Evolutionary conservation across 2,888 invertebrate genomes (phyloP), one percentile per base, ranked within the genome.

Genomic region (Xiphydria camelus): DNA sequence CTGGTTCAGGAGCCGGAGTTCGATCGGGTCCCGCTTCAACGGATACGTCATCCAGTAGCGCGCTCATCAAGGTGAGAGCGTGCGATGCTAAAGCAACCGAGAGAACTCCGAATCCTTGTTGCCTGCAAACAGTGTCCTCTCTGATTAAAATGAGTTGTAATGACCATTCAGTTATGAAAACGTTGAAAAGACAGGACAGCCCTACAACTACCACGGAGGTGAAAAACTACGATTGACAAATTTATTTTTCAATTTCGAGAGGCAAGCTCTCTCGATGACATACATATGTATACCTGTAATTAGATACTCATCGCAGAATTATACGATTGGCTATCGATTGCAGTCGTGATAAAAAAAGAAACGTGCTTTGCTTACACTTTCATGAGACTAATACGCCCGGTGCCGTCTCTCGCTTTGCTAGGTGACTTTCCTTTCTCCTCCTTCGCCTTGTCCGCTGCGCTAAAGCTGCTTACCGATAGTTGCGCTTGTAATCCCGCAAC

Each of bases 21-120:
- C 65, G 54, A 17, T 73, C 63, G 4, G 56, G 55, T 25, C 61
- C 60, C 21, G 84, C 81, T 75, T 91, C 91, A 25, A 89, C 79
- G 37, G 88, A 85, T 21, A 91, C 83, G 76, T 92, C 91, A 32
- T 87, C 84, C 44, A 92, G 80, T 52, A 92, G 75, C 19, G 85
- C 84, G 21, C 86, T 82, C 70, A 88, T 78, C 68, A 94, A 80
- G 19, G 86, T 83, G n/a, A 94, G 80, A 47, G 91, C 89, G 53
- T 90, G 89, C 17, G 88, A 87, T 9, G 94, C 91, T 40, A 95
- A 81, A 1, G 94, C 94, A 14, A 94, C 94, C 64, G 91, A 91
- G 7, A 94, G 81, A 2, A 91, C 93, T 40, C 93, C 91, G 55
- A 94, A 89, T 21, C 91, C 90, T 77, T 93, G 93, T 76, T 89